Evolutionary conservation across 2,113 vertebrate genomes (phyloP), one percentile per base, ranked within the genome.

Genomic region (Chamaea fasciata): DNA sequence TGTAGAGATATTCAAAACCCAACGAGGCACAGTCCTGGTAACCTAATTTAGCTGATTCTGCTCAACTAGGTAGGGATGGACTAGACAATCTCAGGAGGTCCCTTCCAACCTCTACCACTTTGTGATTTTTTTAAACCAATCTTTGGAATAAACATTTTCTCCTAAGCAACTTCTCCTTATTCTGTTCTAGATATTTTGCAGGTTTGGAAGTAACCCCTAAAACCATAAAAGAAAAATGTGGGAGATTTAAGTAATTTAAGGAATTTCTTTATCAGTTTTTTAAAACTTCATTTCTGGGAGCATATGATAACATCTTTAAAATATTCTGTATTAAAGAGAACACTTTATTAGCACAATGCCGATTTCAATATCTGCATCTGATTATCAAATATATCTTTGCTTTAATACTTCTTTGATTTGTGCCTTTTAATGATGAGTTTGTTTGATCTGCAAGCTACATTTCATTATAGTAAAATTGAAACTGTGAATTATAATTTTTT

Each of bases 391-490:
- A 74, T 2, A 6, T 68, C 26, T 89, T 62, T 87, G 55, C 31
- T 91, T 93, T 79, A 82, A 87, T 27, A 28, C 3, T 84, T 80
- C 90, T 92, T 92, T 95, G 62, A 91, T 91, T 87, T 39, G 16
- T 11, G 8, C 33, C 23, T 91, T 95, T 89, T 92, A 84, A 89
- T 65, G 65, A 89, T 46, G 73, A 64, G 4, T 73, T 87, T 78
- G 11, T 89, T 93, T 95, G 81, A 87, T 94, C 78, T 95, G 57
- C 21, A 79, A 83, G 50, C 33, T 81, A 37, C 15, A 89, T 85
- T 96, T 91, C 83, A 84, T 87, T 89, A 80, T 41, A 52, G 4
- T 69, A 83, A 39, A 9, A 73, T 85, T 39, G 22, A 96, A 86
- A 78, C n/a, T n/a, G 8, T n/a, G 44, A 84, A 91, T 89, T 78